phyloP scores from a whole-genome alignment of 2,113 vertebrate genomes.

The Phaethornis superciliosus region DNA sequence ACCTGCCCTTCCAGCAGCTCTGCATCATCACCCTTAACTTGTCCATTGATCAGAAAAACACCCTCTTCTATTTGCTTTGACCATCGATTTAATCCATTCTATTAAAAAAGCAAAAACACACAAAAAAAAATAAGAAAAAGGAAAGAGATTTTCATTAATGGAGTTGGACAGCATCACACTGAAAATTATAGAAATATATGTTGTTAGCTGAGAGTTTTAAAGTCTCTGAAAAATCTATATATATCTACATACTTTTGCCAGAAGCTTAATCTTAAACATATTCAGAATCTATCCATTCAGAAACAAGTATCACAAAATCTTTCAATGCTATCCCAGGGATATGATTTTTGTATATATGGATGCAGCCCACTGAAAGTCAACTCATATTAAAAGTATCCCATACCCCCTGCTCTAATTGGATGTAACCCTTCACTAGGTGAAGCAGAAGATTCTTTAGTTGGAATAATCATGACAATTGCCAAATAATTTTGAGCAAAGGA shows the following conservation, averaged over 20 bases:
- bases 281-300: neutral
- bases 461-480: neutral
- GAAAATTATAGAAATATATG: neutral
- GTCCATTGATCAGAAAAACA: constrained; percentile 88
- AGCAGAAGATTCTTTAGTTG: neutral
- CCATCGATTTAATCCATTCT: constrained; percentile 89
- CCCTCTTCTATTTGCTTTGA: constrained; percentile 84
- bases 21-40: constrained; percentile 78
- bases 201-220: neutral
- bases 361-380: neutral
- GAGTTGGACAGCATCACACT: neutral
- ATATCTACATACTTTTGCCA: neutral
- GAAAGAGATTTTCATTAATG: neutral
- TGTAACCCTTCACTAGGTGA: neutral
- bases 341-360: neutral
- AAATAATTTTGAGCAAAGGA: neutral
- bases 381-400: neutral
- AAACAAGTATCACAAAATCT: neutral
- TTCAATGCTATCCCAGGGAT: neutral
- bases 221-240: neutral
- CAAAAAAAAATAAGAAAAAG: neutral
- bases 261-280: neutral
- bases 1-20: constrained; percentile 88
- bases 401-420: neutral
- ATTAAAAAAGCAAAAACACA: constrained; percentile 40